Evolutionary conservation across 2,888 invertebrate genomes (phyloP).

Genomic region (Syrphus vitripennis): DNA sequence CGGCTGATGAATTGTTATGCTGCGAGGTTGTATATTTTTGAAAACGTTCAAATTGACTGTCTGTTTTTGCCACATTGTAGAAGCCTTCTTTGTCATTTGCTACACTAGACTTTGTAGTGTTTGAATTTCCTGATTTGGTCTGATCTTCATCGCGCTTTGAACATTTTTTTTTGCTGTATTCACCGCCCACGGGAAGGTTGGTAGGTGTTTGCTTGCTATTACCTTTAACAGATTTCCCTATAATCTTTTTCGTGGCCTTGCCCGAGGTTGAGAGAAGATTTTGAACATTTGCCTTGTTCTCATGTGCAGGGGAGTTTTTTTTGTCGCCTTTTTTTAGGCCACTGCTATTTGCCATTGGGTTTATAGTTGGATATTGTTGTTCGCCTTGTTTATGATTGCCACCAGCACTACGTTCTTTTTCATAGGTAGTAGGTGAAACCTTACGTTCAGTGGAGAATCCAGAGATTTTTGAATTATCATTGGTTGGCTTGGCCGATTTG

Average conservation of each 20-base stretch:
- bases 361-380: background rate
- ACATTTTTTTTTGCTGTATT: slow-evolving; percentile 43
- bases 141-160: slow-evolving; percentile 44
- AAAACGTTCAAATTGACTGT: slow-evolving; percentile 80
- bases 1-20: background rate
- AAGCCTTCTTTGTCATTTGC: slow-evolving; percentile 72
- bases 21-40: slow-evolving; percentile 73
- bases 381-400: slow-evolving; percentile 29
- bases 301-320: slow-evolving; percentile 81
- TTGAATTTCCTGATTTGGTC: slow-evolving; percentile 2
- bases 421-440: slow-evolving; percentile 41
- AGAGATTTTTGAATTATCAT: slow-evolving; percentile 26
- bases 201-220: slow-evolving; percentile 75
- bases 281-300: slow-evolving; percentile 78
- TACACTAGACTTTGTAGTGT: background rate
- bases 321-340: slow-evolving; percentile 75
- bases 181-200: background rate
- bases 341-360: background rate
- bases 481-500: slow-evolving; percentile 21
- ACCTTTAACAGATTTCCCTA: slow-evolving; percentile 67
- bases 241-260: slow-evolving; percentile 49
- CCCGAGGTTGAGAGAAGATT: slow-evolving; percentile 73
- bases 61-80: slow-evolving; percentile 79
- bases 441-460: slow-evolving; percentile 33
- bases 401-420: slow-evolving; percentile 22